Evolutionary conservation across 2,888 invertebrate genomes (phyloP).

Genomic region (Nephrotoma guestfalica): DNA sequence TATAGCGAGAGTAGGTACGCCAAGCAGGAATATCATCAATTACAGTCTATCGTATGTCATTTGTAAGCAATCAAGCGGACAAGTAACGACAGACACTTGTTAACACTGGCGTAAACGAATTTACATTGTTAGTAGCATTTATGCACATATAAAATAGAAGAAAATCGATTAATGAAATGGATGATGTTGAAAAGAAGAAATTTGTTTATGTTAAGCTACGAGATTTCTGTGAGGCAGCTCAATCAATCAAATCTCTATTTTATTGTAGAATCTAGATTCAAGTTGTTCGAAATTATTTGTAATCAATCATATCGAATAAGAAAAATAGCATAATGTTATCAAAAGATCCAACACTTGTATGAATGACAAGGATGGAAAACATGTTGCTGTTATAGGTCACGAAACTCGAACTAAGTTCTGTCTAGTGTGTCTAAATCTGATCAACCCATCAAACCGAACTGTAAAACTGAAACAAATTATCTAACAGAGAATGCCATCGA

Average conservation of each 20-base stretch:
- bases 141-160: background rate
- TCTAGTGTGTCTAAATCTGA: too few species aligned
- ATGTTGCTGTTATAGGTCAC: too few species aligned
- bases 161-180: background rate
- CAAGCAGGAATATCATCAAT: background rate
- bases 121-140: background rate
- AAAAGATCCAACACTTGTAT: background rate
- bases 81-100: background rate
- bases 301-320: background rate
- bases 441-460: too few species aligned
- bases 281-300: background rate
- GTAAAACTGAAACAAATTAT: too few species aligned
- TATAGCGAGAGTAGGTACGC: background rate
- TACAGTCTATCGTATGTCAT: background rate
- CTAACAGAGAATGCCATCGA: too few species aligned
- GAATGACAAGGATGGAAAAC: too few species aligned
- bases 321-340: background rate
- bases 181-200: background rate
- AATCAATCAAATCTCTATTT: background rate
- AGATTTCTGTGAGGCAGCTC: background rate
- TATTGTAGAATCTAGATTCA: background rate
- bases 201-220: background rate
- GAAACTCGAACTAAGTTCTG: too few species aligned
- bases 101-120: background rate
- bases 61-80: background rate